Evolutionary conservation across 2,888 invertebrate species (phyloP).

Genomic region (Eilema sororculum): DNA sequence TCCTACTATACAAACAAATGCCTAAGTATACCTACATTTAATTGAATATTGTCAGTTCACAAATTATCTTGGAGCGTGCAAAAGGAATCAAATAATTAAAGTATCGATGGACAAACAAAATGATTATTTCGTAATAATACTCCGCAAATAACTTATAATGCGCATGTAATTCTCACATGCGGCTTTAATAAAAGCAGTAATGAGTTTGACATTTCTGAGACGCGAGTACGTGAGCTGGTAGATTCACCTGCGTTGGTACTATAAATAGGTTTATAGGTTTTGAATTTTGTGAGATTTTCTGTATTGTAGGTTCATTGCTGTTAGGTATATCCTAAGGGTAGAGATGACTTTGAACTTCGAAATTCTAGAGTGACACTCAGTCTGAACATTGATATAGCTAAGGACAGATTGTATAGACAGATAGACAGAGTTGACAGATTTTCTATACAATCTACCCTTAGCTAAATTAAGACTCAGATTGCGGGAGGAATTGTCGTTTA

Average conservation of each 20-base stretch:
- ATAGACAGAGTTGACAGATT: no score
- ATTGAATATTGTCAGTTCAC: slow-evolving; percentile 28
- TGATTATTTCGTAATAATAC: slow-evolving; percentile 42
- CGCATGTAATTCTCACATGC: slow-evolving; percentile 36
- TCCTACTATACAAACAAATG: not conserved
- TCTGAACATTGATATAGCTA: no score
- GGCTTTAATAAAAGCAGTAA: slow-evolving; percentile 36
- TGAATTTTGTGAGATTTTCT: not conserved
- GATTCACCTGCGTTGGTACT: slow-evolving; percentile 33
- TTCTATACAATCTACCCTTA: no score
- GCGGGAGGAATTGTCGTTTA: no score
- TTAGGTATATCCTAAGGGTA: no score
- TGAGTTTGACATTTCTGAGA: slow-evolving; percentile 44
- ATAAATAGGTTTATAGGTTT: not conserved
- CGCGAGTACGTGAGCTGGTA: slow-evolving; percentile 37
- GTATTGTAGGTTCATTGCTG: no score
- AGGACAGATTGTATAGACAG: no score
- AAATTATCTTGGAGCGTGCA: slow-evolving; percentile 22
- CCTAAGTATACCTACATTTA: not conserved
- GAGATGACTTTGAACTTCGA: no score
- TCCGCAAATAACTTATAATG: slow-evolving; percentile 38
- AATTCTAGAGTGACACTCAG: no score
- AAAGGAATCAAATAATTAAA: slow-evolving; percentile 37
- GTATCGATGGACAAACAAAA: slow-evolving; percentile 39
- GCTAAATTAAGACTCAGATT: no score